A percentile compares a stretch with the other conserved stretches of the same genome.
Conservation (phyloP, 1,140 invertebrate genomes). For the Radopholus similis region DNA sequence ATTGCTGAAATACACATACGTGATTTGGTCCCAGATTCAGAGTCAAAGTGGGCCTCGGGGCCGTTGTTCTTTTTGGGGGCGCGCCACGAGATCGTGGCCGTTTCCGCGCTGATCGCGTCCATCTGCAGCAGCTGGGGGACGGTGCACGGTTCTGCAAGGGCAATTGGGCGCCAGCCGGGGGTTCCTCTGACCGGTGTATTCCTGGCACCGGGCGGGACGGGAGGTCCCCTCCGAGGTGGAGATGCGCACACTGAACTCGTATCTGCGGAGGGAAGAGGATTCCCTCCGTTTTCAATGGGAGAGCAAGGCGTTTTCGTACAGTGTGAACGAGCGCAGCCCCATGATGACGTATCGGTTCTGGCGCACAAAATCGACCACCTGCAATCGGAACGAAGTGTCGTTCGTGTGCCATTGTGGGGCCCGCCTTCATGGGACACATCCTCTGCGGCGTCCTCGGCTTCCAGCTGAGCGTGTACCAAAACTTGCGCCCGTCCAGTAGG, state of each 20-base stretch:
- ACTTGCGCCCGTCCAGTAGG: slow-evolving; percentile 49
- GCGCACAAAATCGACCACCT: slow-evolving; percentile 58
- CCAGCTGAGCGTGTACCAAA: slow-evolving; percentile 57
- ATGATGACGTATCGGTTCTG: slow-evolving; percentile 49
- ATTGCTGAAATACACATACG: slow-evolving; percentile 42
- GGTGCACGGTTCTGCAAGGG: slow-evolving; percentile 51
- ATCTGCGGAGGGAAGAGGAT: slow-evolving; percentile 41
- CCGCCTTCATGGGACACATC: not conserved
- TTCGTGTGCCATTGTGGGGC: slow-evolving; percentile 36
- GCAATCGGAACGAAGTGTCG: slow-evolving; percentile 45
- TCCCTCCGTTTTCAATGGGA: not conserved
- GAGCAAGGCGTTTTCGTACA: not conserved
- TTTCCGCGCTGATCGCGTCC: slow-evolving; percentile 56
- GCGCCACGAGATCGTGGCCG: slow-evolving; percentile 54
- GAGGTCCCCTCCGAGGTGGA: slow-evolving; percentile 53
- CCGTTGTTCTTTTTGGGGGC: slow-evolving; percentile 58
- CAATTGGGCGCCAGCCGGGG: not conserved
- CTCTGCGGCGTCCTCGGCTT: slow-evolving; percentile 30
- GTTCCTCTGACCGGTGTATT: slow-evolving; percentile 47
- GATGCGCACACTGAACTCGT: slow-evolving; percentile 55
- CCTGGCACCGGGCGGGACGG: slow-evolving; percentile 49
- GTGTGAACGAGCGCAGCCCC: slow-evolving; percentile 50
- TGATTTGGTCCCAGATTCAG: slow-evolving; percentile 12
- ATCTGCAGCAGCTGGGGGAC: slow-evolving; percentile 55
- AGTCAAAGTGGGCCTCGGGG: slow-evolving; percentile 45